Conservation (phyloP, 1,140 invertebrate genomes). For the Anastatus disparis region DNA sequence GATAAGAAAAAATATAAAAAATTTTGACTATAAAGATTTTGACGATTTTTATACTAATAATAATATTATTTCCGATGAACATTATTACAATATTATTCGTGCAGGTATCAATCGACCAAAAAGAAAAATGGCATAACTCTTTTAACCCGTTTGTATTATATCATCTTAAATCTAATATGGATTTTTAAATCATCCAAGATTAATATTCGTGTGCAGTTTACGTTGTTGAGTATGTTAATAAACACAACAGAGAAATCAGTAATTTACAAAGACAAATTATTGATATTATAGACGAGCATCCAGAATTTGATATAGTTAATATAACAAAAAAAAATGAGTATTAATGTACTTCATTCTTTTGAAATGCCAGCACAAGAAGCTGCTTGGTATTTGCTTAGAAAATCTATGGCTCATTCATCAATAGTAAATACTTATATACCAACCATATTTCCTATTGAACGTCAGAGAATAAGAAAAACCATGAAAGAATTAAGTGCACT, state of each 20-base stretch:
- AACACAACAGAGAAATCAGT: constrained; percentile 57
- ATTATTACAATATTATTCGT: neutral
- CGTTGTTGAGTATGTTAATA: constrained; percentile 58
- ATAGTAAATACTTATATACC: constrained; percentile 50
- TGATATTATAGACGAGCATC: too few relatives aligned
- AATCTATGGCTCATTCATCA: constrained; percentile 47
- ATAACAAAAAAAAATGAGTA: too few relatives aligned
- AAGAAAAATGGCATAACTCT: constrained; percentile 52
- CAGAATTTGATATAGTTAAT: too few relatives aligned
- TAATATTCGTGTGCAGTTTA: constrained; percentile 54
- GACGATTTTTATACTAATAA: neutral
- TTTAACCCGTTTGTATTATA: constrained; percentile 54
- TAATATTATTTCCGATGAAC: neutral
- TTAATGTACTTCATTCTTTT: constrained; percentile 57
- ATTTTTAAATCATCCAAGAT: constrained; percentile 59
- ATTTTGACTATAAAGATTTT: neutral
- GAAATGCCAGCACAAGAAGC: constrained; percentile 62
- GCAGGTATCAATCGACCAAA: neutral
- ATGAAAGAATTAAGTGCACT: too few relatives aligned
- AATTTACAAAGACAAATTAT: too few relatives aligned
- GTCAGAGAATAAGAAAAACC: too few relatives aligned
- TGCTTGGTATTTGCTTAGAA: constrained; percentile 57
- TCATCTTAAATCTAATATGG: constrained; percentile 54
- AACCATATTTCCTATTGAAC: constrained; percentile 54
- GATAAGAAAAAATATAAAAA: neutral